Base-by-base conservation (phyloP, 2,113 vertebrate genomes). In the Asarcornis scutulata region DNA sequence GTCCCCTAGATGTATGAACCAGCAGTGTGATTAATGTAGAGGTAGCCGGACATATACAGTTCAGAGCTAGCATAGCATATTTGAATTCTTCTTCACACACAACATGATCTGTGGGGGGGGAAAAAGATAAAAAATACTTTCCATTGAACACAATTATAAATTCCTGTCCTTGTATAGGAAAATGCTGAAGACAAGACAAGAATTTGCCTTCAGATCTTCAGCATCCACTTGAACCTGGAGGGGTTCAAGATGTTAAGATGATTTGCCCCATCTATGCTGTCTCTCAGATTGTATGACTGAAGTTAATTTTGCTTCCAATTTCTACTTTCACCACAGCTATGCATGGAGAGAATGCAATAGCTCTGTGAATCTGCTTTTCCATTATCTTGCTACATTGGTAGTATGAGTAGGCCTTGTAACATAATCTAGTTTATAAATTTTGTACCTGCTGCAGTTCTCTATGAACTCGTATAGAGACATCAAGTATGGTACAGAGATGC, bases 51-150 rank as follows among this genome's bases (percentile, higher is more conserved):
- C 99, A 99, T 94, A 99, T 98, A 74, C 99, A 99, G 94, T 99
- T 99, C 91, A 99, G 98, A 96, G 99, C 99, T 97, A 99, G 96
- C 99, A 99, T 99, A 91, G 99, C 99, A 27, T 99, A 99, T 89
- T 99, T 99, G 97, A 99, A 99, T 96, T 99, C 99, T 91, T 99
- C 99, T 97, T 99, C 99, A 97, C 99, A 99, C 74, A 99, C 99
- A 86, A 99, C 99, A n/a, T 99, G 99, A 98, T 99, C 99, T 99
- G 96, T 89, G 98, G 46, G 46, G 20, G 20, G 5, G 11, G 6
- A 48, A 48, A 48, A 48, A 48, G 46, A 48, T 15, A 66, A 83
- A 83, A 91, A 59, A 40, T 52, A 42, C 7, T 62, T 91, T 50
- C 11, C 13, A 4, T 22, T 79, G 20, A 89, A 42, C 6, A 76